These are phyloP conservation scores for Tretioscincus oriximinensis DNA, from an alignment of 2,113 vertebrate species.

Conservation along the genomic window DNA sequence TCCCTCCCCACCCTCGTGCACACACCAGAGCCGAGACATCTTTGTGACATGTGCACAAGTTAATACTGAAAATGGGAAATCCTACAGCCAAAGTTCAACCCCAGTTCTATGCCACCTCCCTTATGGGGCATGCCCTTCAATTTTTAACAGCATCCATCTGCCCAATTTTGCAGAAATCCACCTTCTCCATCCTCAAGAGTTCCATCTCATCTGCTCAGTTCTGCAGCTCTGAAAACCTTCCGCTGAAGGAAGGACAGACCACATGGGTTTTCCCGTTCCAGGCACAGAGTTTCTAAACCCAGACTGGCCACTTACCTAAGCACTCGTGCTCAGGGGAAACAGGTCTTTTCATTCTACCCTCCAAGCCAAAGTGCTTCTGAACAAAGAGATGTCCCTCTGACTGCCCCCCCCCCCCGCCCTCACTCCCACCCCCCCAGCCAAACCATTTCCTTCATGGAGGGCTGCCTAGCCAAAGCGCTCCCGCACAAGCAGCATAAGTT, in stretches of 20 bases:
- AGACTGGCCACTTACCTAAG: neutral
- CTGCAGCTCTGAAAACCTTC: neutral
- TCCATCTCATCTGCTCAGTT: neutral
- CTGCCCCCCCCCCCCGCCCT: neutral
- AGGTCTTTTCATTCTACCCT: neutral
- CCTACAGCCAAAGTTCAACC: neutral
- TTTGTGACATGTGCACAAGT: neutral
- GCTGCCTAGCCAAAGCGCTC: conserved; percentile 70
- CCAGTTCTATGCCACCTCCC: neutral
- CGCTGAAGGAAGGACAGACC: neutral
- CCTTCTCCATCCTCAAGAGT: too few species aligned
- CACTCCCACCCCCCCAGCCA: neutral
- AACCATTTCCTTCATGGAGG: neutral
- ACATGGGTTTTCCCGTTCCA: neutral
- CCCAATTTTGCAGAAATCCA: neutral
- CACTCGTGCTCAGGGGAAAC: neutral
- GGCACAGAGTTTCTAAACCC: neutral
- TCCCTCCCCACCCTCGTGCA: neutral
- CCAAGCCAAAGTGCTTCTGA: conserved; percentile 24
- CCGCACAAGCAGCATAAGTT: conserved; percentile 72
- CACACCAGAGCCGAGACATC: neutral
- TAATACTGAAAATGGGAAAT: conserved; percentile 34
- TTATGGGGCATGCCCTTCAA: neutral
- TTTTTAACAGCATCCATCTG: neutral
- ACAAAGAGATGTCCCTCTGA: neutral